Base-by-base conservation (phyloP, 2,888 invertebrate genomes). In the Epirrhoe tristata region DNA sequence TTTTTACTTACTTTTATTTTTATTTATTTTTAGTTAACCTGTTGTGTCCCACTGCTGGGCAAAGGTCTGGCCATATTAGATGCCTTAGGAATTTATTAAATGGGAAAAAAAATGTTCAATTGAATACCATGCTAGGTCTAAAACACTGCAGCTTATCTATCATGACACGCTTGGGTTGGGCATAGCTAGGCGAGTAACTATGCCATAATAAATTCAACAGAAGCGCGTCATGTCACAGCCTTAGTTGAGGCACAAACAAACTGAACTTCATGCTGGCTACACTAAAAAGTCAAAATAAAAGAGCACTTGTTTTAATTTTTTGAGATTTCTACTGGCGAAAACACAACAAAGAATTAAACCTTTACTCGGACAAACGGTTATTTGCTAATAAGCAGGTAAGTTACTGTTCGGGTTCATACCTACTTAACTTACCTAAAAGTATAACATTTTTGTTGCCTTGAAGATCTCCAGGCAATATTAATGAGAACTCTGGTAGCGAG, bases 381-480 rank as follows among this genome's bases (percentile, higher is more conserved):
- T 6, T 48, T 14, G 5, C 6, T 48, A 48, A 16, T 4, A 36
- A 36, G 6, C 6, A 36, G n/a, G n/a, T n/a, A n/a, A n/a, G n/a
- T n/a, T 46, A 14, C 31, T 51, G 32, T 32, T 58, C 17, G 34
- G 50, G 17, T n/a, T 43, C 48, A 54, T 32, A n/a, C n/a, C n/a
- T n/a, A n/a, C n/a, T n/a, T n/a, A n/a, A n/a, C n/a, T n/a, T n/a
- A n/a, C n/a, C n/a, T n/a, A n/a, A n/a, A n/a, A n/a, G n/a, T n/a
- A 53, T 61, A 31, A 64, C 61, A 54, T 31, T 51, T 69, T 58
- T 34, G 57, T 54, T 51, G 48, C 39, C 58, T 60, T 63, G 55
- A 50, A 63, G 43, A 66, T 60, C 52, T 59, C n/a, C 59, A 43
- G 39, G 64, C 59, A 69, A 70, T 74, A 77, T 78, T 73, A 73